Evolutionary conservation across 2,113 vertebrate genomes (phyloP).

Genomic region (Vombatus ursinus): DNA sequence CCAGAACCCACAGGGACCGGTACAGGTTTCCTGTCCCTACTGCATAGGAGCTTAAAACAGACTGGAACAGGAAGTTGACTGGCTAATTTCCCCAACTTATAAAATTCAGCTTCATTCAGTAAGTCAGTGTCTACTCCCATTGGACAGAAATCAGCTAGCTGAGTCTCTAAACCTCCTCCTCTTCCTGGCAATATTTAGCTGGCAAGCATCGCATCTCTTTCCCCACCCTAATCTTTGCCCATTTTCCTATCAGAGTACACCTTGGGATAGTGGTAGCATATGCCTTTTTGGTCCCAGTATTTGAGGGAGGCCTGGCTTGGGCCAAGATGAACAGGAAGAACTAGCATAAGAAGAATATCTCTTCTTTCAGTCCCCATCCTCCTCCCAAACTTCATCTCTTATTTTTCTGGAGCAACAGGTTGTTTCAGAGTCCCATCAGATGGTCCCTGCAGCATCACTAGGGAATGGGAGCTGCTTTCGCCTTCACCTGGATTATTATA

Average conservation of each 20-base stretch:
- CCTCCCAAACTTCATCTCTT: neutral
- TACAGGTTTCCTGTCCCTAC: neutral
- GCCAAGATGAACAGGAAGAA: neutral
- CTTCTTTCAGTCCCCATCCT: neutral
- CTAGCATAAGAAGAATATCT: neutral
- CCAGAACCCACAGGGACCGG: neutral
- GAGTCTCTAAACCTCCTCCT: neutral
- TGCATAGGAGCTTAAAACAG: neutral
- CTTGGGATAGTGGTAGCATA: neutral
- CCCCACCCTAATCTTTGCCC: no score
- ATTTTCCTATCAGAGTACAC: neutral
- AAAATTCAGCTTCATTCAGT: neutral
- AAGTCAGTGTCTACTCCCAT: neutral
- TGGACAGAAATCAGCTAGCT: neutral
- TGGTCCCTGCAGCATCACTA: neutral
- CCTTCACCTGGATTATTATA: neutral
- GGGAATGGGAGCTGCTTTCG: neutral
- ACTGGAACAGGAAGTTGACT: neutral
- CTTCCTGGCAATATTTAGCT: neutral
- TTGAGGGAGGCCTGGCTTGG: neutral
- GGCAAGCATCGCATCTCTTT: neutral
- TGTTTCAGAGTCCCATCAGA: neutral
- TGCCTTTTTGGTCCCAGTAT: neutral
- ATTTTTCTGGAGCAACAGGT: neutral
- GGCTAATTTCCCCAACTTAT: neutral